These are phyloP conservation scores for Rotaria sp. DNA, from an alignment of 2,888 invertebrate genomes.

Conservation along the genomic window DNA sequence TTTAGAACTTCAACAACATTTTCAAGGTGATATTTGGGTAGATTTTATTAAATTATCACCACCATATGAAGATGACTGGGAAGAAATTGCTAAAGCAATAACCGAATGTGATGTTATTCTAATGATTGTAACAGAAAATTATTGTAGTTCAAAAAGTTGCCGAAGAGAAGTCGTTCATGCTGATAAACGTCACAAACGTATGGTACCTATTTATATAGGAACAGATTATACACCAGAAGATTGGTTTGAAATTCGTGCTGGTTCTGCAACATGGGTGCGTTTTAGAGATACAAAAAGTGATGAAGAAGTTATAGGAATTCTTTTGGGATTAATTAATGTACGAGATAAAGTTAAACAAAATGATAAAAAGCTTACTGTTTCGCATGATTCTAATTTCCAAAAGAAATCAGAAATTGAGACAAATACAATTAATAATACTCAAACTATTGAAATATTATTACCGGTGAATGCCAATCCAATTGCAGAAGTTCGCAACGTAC, in stretches of 20 bases:
- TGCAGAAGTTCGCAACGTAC: background rate
- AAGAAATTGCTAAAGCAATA: background rate
- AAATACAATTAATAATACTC: background rate
- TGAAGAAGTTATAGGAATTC: background rate
- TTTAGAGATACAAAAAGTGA: background rate
- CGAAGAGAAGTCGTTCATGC: background rate
- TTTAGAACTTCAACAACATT: background rate
- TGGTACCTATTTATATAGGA: background rate
- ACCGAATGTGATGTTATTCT: background rate
- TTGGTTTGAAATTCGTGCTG: conserved; percentile 4
- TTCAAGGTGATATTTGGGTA: background rate
- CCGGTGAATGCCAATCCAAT: background rate
- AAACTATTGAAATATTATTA: background rate
- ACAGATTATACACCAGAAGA: background rate
- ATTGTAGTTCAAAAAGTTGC: background rate
- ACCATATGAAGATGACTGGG: background rate
- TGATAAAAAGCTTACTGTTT: background rate
- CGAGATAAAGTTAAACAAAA: background rate
- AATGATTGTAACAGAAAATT: background rate
- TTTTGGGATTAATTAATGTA: background rate
- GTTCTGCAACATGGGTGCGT: background rate
- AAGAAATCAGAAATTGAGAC: no score
- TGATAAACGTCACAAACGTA: background rate
- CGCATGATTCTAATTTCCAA: no score
- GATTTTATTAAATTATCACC: background rate